These are phyloP conservation scores for Callitettix versicolor DNA, from an alignment of 1,140 invertebrate species.

Conservation along the genomic window DNA sequence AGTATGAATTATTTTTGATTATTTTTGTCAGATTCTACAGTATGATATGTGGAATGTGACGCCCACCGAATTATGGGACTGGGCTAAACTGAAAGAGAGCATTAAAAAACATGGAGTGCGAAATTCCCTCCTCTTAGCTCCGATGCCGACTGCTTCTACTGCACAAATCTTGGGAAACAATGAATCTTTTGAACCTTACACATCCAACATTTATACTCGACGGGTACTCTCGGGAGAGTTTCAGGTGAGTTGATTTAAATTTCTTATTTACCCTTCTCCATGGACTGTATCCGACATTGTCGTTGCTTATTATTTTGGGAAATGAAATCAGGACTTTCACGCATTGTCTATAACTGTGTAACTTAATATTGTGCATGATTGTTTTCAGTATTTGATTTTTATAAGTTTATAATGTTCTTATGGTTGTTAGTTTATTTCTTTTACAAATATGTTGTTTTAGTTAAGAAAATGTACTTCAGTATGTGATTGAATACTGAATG, in stretches of 20 bases:
- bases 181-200: slow-evolving; percentile 97
- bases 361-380: too few relatives aligned
- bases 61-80: slow-evolving; percentile 85
- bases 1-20: neutral
- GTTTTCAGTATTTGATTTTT: too few relatives aligned
- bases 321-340: too few relatives aligned
- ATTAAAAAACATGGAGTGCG: slow-evolving; percentile 86
- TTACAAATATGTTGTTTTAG: too few relatives aligned
- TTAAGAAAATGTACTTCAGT: too few relatives aligned
- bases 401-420: too few relatives aligned
- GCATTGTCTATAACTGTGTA: too few relatives aligned
- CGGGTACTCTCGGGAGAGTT: slow-evolving; percentile 83
- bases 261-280: too few relatives aligned
- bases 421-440: too few relatives aligned
- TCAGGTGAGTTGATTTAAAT: slow-evolving; percentile 44
- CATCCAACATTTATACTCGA: slow-evolving; percentile 91
- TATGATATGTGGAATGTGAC: slow-evolving; percentile 96
- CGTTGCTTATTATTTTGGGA: too few relatives aligned
- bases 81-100: slow-evolving; percentile 70
- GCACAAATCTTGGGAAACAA: slow-evolving; percentile 99
- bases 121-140: slow-evolving; percentile 90
- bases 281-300: too few relatives aligned
- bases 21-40: slow-evolving; percentile 67
- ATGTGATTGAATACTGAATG: too few relatives aligned
- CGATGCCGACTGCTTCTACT: slow-evolving; percentile 98